Percentiles rank a stretch among this genome's conserved stretches.
Conservation (phyloP, 2,888 invertebrate species). For the Mystacides longicornis region DNA sequence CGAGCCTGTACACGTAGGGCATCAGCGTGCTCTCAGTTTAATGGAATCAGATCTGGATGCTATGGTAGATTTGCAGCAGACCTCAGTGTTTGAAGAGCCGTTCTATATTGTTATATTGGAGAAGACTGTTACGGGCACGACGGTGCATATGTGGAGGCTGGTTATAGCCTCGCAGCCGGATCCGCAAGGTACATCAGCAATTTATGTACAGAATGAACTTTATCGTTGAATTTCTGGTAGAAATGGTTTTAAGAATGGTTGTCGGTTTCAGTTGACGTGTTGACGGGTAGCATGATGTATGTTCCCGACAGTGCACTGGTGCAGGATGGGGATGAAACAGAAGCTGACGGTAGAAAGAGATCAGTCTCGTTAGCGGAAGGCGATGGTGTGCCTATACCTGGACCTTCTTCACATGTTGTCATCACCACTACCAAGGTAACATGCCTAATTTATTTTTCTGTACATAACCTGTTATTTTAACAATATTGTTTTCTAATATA, state of each 20-base stretch:
- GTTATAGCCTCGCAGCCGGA: constrained; percentile 78
- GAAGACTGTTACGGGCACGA: constrained; percentile 72
- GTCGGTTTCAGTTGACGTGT: constrained; percentile 41
- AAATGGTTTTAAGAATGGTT: no score
- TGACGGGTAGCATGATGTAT: constrained; percentile 81
- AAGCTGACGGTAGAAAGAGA: constrained; percentile 40
- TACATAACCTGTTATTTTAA: neutral
- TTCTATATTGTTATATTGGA: constrained; percentile 93
- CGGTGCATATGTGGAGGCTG: constrained; percentile 94
- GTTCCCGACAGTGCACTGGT: constrained; percentile 80
- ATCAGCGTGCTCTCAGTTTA: constrained; percentile 36
- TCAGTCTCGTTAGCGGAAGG: constrained; percentile 43
- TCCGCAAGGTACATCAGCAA: constrained; percentile 31
- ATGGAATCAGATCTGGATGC: constrained; percentile 70
- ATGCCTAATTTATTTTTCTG: neutral
- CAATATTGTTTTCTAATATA: neutral
- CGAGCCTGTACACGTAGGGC: constrained; percentile 2
- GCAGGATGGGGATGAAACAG: constrained; percentile 68
- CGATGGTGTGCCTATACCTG: constrained; percentile 39
- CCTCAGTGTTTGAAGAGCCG: constrained; percentile 84
- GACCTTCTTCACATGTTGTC: constrained; percentile 62
- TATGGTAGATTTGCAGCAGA: constrained; percentile 83
- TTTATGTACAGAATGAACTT: no score
- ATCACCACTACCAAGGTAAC: constrained; percentile 83
- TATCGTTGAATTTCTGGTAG: no score